Percentiles rank a stretch among this genome's conserved stretches.
Evolutionary conservation across 2,888 invertebrate genomes (phyloP).

Genomic region (Schrankia costaestrigalis): DNA sequence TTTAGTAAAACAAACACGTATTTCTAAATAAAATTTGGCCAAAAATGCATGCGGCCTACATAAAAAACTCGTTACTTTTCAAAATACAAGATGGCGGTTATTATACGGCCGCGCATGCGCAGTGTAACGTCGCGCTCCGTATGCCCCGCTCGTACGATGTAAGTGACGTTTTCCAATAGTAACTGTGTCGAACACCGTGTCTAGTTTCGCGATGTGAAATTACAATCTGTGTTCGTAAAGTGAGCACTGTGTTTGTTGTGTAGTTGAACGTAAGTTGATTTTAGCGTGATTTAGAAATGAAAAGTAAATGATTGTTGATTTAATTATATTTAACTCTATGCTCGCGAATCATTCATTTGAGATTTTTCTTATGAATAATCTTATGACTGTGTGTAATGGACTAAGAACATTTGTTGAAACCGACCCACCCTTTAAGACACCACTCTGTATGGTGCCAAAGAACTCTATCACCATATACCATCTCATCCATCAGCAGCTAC

Average conservation of each 20-base stretch:
- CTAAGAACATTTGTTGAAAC: too few species aligned
- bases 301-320: not conserved
- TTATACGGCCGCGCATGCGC: conserved; percentile 35
- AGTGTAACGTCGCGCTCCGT: conserved; percentile 42
- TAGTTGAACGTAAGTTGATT: not conserved
- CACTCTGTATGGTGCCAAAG: too few species aligned
- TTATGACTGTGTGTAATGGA: too few species aligned
- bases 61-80: conserved; percentile 20
- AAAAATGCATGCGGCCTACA: conserved; percentile 9
- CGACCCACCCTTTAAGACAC: too few species aligned
- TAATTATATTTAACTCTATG: too few species aligned
- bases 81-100: conserved; percentile 32
- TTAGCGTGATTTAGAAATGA: not conserved
- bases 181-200: conserved; percentile 18
- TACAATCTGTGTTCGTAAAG: conserved; percentile 12
- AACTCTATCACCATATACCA: too few species aligned
- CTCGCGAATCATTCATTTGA: too few species aligned
- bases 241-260: conserved; percentile 19
- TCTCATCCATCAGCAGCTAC: too few species aligned
- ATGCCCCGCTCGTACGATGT: conserved; percentile 52
- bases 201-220: conserved; percentile 23
- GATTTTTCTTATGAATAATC: too few species aligned
- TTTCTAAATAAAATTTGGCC: conserved; percentile 1
- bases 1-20: not conserved
- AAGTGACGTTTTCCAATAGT: conserved; percentile 24